Base-by-base conservation (phyloP, 2,113 vertebrate genomes). In the Syngnathus floridae region DNA sequence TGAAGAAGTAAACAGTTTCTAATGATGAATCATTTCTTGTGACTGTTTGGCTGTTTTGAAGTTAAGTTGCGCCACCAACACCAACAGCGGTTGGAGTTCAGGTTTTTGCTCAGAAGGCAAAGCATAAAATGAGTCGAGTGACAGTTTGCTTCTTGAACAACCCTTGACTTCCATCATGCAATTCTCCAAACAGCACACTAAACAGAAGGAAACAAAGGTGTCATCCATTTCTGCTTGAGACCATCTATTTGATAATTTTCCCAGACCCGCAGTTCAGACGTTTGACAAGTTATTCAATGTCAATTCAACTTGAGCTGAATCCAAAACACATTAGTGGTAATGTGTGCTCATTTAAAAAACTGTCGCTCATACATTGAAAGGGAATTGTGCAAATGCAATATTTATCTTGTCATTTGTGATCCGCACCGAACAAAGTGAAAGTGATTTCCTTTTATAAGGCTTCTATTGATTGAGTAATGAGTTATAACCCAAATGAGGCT, bases 401-500 rank as follows among this genome's bases (percentile, higher is more conserved):
- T 38, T 9, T 22, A 35, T 52, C 21, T 22, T 5, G 5, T 41
- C 59, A 62, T 9, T 31, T 52, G 43, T 67, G 31, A 72, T 48
- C 21, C 21, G 19, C n/a, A 55, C 21, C 37, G n/a, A 35, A 52
- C 60, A 13, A 60, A 17, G 2, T 16, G 37, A 31, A 63, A 63
- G 64, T 38, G 17, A 19, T 81, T 61, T 67, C 26, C 55, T 45
- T 71, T 26, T 22, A 66, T 37, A 55, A 60, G 22, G 43, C 26
- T 46, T 65, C 37, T 10, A 68, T 58, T 64, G 71, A 78, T 74
- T 59, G 55, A 51, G 62, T 4, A 64, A 56, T 65, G 55, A 76
- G 64, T 61, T 46, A 75, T 69, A n/a, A 49, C 51, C 52, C 56
- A 62, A 61, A 61, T 43, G 55, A 64, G 60, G 21, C 11, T 46